phyloP scores from a whole-genome alignment of 2,888 invertebrate species.

The Tipula lateralis region DNA sequence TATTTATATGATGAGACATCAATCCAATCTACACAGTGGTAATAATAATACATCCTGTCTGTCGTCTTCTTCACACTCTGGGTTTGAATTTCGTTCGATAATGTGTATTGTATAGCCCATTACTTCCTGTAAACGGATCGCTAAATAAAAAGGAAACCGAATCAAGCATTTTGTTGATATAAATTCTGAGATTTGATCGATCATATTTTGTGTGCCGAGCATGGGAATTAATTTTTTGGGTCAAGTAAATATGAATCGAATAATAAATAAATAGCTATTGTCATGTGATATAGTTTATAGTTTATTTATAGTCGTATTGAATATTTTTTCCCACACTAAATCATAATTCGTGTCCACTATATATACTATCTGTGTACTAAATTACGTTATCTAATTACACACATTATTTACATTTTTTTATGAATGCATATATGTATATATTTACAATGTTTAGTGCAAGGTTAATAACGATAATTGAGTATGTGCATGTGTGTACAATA shows the following conservation, averaged over 20 bases:
- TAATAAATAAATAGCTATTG: background rate
- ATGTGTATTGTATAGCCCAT: background rate
- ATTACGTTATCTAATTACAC: background rate
- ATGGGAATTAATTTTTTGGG: background rate
- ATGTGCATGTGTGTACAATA: background rate
- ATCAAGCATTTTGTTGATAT: background rate
- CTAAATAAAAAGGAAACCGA: background rate
- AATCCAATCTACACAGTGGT: background rate
- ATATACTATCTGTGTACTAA: background rate
- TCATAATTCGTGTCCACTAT: background rate
- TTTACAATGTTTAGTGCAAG: conserved; percentile 9
- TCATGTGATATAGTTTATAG: background rate
- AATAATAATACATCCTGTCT: background rate
- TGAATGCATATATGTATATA: background rate
- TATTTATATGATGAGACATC: background rate
- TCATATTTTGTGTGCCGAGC: background rate
- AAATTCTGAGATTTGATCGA: background rate
- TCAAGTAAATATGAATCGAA: conserved; percentile 19
- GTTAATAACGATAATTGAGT: conserved; percentile 6
- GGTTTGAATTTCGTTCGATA: background rate
- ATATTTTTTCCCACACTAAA: background rate
- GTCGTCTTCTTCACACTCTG: no score
- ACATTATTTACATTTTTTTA: background rate
- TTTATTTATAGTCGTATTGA: background rate
- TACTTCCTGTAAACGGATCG: background rate